Evolutionary conservation across 2,888 invertebrate genomes (phyloP), one percentile per base, ranked within the genome.

Genomic region (Zaprionus obscuricornis): DNA sequence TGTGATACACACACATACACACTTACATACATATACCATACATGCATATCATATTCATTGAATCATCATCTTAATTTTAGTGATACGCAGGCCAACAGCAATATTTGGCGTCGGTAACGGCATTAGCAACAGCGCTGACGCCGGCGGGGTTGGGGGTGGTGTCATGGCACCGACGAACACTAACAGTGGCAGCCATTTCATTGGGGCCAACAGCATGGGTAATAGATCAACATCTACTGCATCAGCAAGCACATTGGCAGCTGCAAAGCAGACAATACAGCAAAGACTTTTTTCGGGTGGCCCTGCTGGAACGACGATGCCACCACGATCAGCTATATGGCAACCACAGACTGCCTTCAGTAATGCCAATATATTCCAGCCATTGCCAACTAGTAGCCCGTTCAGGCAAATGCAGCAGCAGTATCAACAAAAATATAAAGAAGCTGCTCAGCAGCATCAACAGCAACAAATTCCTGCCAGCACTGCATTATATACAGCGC

Each of bases 71-170:
- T 88, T 85, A 82, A 88, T 90, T 89, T 88, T 89, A 90, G 90
- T 89, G 88, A 89, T 90, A 87, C 89, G 90, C 85, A 94, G 94
- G 91, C 94, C 94, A 46, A 64, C 83, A 76, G 63, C 83, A 56
- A 75, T 81, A 56, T 77, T 78, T 74, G 88, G 88, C 85, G 82
- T 74, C 73, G 78, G 82, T 74, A 73, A 67, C 50, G 79, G 75
- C 60, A 66, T 46, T 46, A 58, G 47, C 56, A 56, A 26, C 57
- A 54, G 34, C 57, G 55, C 36, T 52, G 59, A 46, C 24, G 58
- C 27, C 42, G 62, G 62, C 31, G 62, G 49, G 39, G 24, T 65
- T 62, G 66, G 60, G 66, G 62, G 54, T 42, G 45, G 54, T 17
- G 26, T 27, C 26, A 34, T 22, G 47, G 34, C 40, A 26, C 56